Evolutionary conservation across 2,113 vertebrate genomes (phyloP), one percentile per base, ranked within the genome.

Genomic region (Toxotes jaculatrix): DNA sequence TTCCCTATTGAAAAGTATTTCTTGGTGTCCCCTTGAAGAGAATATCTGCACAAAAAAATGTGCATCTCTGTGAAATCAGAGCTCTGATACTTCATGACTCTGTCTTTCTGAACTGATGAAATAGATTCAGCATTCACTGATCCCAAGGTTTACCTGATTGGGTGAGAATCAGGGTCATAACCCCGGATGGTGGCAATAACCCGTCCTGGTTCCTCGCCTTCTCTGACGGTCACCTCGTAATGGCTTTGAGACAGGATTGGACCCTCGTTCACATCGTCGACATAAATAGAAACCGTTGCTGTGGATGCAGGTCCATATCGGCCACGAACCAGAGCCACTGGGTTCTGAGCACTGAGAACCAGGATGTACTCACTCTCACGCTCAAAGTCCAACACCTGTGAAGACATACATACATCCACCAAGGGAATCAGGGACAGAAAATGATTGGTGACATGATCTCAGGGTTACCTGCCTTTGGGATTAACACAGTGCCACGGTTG

Each of bases 1-100:
- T 96, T 95, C 12, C 95, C 92, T 53, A 96, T 96, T 47, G 93
- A 96, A 83, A 97, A 94, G 89, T 95, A 95, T 53, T 93, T 91
- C 74, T 95, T 94, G 16, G 96, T 95, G 89, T 97, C 94, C 1
- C 96, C 95, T 89, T 92, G 94, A 67, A 93, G 92, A 32, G 94
- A 96, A 89, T 96, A 97, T 74, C 96, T 97, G 79, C 19, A 74
- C 47, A 59, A 19, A 79, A 62, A 47, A 14, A 83, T 0, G 7
- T 32, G 21, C 13, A 51, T 23, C 9, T 43, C 11, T 77, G 19
- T 73, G 5, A 43, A 77, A 40, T 59, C 7, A 16, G 1, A 43
- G 31, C 13, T 45, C 4, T 9, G 1, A 19, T 42, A 1, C 16
- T n/a, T 45, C 2, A 53, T 8, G 27, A 11, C 1, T 63, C 19